Percentiles rank a stretch among this genome's conserved stretches.
These are phyloP conservation scores for Epinotia bilunana DNA, from an alignment of 2,888 invertebrate genomes.

Conservation along the genomic window DNA sequence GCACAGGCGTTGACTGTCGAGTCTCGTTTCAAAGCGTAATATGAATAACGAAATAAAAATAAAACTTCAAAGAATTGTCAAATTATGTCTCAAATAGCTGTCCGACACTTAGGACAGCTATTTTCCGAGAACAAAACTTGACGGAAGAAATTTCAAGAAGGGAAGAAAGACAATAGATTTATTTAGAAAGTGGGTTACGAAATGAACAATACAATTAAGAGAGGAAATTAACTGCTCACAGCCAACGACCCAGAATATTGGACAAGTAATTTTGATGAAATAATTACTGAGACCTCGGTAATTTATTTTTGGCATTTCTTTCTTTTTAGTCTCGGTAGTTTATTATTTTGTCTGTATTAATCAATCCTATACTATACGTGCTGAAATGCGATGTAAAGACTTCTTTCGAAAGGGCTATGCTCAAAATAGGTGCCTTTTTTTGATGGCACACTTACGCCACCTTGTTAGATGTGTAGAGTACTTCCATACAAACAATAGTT, in stretches of 20 bases:
- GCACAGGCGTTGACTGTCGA: no score
- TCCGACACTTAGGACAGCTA: neutral
- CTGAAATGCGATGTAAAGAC: neutral
- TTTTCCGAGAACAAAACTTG: constrained; percentile 4
- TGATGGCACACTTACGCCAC: no score
- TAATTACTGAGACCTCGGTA: neutral
- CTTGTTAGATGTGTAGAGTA: no score
- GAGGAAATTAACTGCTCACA: constrained; percentile 33
- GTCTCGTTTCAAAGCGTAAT: no score
- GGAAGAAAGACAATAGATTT: constrained; percentile 31
- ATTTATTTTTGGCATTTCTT: neutral
- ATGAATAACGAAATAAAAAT: no score
- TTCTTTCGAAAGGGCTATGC: neutral
- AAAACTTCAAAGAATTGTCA: no score
- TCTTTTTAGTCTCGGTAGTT: neutral
- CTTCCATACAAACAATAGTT: no score
- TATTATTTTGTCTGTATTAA: neutral
- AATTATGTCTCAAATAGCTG: no score
- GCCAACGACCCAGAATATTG: constrained; percentile 11
- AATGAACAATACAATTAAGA: constrained; percentile 41
- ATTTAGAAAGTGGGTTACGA: constrained; percentile 32
- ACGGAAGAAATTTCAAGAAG: neutral
- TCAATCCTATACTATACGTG: neutral
- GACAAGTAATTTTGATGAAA: constrained; percentile 6
- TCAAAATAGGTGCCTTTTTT: no score